Evolutionary conservation across 2,888 invertebrate genomes (phyloP), one percentile per base, ranked within the genome.

Genomic region (Boloria selene): DNA sequence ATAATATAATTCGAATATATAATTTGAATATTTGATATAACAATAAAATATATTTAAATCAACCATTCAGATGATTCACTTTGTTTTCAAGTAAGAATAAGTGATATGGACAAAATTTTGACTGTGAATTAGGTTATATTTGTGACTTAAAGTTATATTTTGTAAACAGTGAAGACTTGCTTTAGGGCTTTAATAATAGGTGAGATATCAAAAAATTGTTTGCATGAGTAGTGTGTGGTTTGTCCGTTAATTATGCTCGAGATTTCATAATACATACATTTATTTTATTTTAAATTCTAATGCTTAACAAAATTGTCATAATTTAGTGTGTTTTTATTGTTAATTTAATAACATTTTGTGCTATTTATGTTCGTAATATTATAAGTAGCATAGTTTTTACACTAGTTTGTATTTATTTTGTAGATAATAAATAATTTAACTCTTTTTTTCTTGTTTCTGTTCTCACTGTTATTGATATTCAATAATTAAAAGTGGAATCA

Each of bases 101-200:
- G 56, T 60, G 64, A 54, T 47, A 54, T 49, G 62, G 62, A 54
- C 53, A 18, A 52, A 18, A n/a, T 26, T 38, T 38, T 44, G 42
- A 55, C 31, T 22, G 31, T 22, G 44, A 56, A 18, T 17, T 52
- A 68, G 62, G 68, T 65, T 65, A 68, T 62, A 42, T 47, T 26
- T 26, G 45, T 31, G 44, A 53, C 50, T n/a, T 38, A 38, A 49
- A 56, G 45, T 49, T 59, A 62, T 65, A 38, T 38, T 38, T 65
- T 58, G 55, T 65, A 65, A 65, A 65, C 65, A 68, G 63, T 65
- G 64, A 54, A 65, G 65, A 50, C n/a, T 14, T 59, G 18, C 31
- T 60, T 45, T 54, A 47, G 13, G 18, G 47, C 31, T 16, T 14
- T 7, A 42, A 26, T 54, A 42, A 22, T 65, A 38, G 65, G 65